Base-by-base conservation (phyloP, 2,888 invertebrate genomes). In the Nomada goodeniana region DNA sequence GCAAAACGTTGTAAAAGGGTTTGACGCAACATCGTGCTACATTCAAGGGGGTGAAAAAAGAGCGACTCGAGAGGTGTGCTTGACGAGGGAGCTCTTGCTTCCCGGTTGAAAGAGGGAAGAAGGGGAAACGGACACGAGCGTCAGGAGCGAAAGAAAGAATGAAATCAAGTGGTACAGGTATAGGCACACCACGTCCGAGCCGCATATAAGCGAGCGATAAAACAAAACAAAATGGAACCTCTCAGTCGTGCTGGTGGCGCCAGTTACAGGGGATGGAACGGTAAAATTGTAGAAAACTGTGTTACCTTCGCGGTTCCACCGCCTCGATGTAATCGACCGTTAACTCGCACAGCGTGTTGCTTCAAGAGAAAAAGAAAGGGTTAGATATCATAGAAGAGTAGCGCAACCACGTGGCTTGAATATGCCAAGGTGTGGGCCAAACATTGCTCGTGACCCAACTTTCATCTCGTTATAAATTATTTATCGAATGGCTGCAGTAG, bases 281-380 rank as follows among this genome's bases (percentile, higher is more conserved):
- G 70, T 79, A 63, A 47, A 69, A 57, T 76, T 11, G 65, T 86
- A 87, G 84, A 76, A 85, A 90, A 86, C 91, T 92, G 88, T 72
- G 90, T 93, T 93, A 93, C 93, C 93, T 93, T 91, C 92, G 92
- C 86, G 92, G 92, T 85, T 93, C 92, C 90, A 91, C 86, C 87
- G 89, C 88, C 88, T 93, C 92, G 88, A 60, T 74, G 65, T 78
- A 80, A 83, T 86, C 87, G 87, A 92, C 91, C 76, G 91, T 92
- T 91, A 93, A 92, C 91, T 92, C 91, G 88, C 86, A 89, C 88
- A 89, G 89, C 87, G 85, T 67, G 74, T 89, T 88, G 92, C 92
- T 92, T 92, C 89, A 91, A 91, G 89, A 88, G 88, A 89, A 86
- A 91, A 89, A 67, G 87, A 84, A 70, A 81, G 77, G 63, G 83